Percentiles rank a stretch among this genome's conserved stretches.
phyloP scores from a whole-genome alignment of 2,888 invertebrate species.

The Lysandra coridon region DNA sequence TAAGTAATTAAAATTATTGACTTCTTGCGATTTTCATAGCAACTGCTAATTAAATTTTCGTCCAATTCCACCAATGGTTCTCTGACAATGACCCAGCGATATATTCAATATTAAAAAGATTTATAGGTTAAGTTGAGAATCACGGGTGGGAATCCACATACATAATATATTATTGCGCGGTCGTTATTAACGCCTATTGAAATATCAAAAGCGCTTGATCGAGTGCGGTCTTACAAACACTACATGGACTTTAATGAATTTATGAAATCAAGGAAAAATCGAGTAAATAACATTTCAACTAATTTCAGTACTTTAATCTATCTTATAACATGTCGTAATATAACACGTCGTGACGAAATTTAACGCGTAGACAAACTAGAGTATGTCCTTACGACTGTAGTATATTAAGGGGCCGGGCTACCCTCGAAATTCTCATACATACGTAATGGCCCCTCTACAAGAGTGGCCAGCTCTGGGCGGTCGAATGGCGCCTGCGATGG shows the following conservation, averaged over 20 bases:
- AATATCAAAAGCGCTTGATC: slow-evolving; percentile 18
- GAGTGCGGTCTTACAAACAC: background rate
- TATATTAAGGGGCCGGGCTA: background rate
- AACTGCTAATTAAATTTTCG: slow-evolving; percentile 26
- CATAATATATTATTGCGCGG: background rate
- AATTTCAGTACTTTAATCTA: background rate
- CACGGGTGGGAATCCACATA: slow-evolving; percentile 1
- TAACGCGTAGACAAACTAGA: background rate
- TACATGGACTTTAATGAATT: background rate
- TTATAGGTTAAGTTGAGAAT: slow-evolving; percentile 21
- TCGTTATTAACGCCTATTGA: slow-evolving; percentile 25
- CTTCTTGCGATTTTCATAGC: slow-evolving; percentile 9
- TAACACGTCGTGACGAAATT: background rate
- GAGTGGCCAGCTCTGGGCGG: no score
- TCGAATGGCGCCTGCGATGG: no score
- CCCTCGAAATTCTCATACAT: no score
- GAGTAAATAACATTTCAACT: background rate
- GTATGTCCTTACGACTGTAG: background rate
- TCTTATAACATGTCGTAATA: no score
- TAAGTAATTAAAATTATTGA: slow-evolving; percentile 23
- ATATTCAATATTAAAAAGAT: slow-evolving; percentile 27
- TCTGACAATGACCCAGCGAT: slow-evolving; percentile 22
- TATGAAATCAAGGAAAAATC: background rate
- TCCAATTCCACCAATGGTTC: slow-evolving; percentile 26
- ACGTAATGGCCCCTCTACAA: no score